phyloP scores from a whole-genome alignment of 1,140 invertebrate genomes.

The Liolophura sinensis region DNA sequence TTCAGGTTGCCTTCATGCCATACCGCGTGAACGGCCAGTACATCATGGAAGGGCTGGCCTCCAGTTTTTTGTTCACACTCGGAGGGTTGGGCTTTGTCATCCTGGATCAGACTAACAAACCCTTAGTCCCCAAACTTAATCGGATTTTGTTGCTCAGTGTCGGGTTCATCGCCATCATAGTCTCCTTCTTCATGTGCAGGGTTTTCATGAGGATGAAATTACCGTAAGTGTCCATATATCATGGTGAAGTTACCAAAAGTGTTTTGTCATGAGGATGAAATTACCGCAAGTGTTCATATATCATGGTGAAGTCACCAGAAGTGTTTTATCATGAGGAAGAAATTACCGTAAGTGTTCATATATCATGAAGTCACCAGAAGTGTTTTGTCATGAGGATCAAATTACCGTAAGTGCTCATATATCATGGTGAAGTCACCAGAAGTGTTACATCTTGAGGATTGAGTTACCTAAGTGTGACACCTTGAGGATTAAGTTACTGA shows the following conservation, averaged over 20 bases:
- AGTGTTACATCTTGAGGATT: background rate
- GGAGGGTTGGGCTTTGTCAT: constrained; percentile 97
- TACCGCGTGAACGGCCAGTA: constrained; percentile 98
- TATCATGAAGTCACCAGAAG: background rate
- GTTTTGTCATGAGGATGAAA: constrained; percentile 85
- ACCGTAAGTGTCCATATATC: constrained; percentile 70
- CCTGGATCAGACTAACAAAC: constrained; percentile 90
- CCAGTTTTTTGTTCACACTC: constrained; percentile 93
- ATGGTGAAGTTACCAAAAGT: constrained; percentile 90
- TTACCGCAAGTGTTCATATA: constrained; percentile 68
- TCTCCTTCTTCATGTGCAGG: constrained; percentile 96
- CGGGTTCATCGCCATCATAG: constrained; percentile 89
- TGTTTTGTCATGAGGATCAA: background rate
- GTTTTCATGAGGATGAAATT: constrained; percentile 99
- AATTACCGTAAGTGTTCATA: background rate
- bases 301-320: constrained; percentile 95
- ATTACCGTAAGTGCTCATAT: background rate
- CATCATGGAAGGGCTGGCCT: constrained; percentile 97
- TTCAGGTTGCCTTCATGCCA: constrained; percentile 94
- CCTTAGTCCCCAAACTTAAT: constrained; percentile 89
- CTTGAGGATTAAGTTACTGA: background rate
- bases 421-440: constrained; percentile 1
- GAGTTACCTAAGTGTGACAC: background rate
- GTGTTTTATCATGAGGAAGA: constrained; percentile 26
- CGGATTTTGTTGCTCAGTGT: constrained; percentile 88